Evolutionary conservation across 92 coral and sea anemone species (phyloP).

Genomic region (Phenganax marumi): DNA sequence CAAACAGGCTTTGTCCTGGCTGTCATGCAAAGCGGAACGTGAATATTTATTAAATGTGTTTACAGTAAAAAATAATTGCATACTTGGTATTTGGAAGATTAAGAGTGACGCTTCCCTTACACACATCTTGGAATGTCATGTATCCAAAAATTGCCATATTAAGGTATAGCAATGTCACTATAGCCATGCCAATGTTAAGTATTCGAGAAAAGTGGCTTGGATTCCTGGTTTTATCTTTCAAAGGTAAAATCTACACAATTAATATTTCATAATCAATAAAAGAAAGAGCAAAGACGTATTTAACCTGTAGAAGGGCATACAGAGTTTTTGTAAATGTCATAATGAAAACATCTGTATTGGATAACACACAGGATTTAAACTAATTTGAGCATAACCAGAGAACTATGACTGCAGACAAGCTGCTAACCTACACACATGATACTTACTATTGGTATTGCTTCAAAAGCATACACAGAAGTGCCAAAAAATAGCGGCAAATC

Average conservation of each 20-base stretch:
- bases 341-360: no score
- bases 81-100: slow-evolving; percentile 33
- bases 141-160: slow-evolving; percentile 45
- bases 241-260: slow-evolving; percentile 17
- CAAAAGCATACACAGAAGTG: slow-evolving; percentile 29
- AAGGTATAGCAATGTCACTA: slow-evolving; percentile 26
- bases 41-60: not conserved
- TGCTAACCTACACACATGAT: not conserved
- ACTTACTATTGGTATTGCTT: slow-evolving; percentile 38
- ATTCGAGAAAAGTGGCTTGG: slow-evolving; percentile 17
- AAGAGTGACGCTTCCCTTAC: slow-evolving; percentile 34
- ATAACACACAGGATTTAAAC: no score
- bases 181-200: slow-evolving; percentile 36
- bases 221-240: slow-evolving; percentile 24
- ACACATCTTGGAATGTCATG: slow-evolving; percentile 43
- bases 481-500: slow-evolving; percentile 38
- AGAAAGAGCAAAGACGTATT: no score
- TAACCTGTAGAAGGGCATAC: no score
- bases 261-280: no score
- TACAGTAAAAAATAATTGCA: not conserved
- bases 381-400: no score
- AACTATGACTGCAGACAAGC: no score
- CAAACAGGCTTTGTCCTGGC: not conserved
- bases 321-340: no score
- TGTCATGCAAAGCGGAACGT: not conserved